Base-by-base conservation (phyloP, 2,888 invertebrate species). In the Gymnosoma rotundatum region DNA sequence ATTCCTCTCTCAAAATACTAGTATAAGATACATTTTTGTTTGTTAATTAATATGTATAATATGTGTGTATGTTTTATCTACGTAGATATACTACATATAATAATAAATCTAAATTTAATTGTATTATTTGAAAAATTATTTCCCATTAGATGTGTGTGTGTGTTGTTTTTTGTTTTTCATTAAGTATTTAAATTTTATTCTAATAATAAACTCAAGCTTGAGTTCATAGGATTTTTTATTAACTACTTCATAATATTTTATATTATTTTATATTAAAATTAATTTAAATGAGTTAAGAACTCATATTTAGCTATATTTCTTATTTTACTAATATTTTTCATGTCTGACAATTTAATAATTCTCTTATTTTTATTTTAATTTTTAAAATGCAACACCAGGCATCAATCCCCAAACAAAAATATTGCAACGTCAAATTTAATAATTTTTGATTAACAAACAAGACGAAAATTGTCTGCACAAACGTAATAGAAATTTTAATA, bases 281-380 rank as follows among this genome's bases (percentile, higher is more conserved):
- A 60, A 66, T 76, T 80, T 80, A 63, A 67, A 69, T 80, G 83
- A 79, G 80, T 80, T 80, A 75, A 69, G n/a, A 81, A 81, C 78
- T 74, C 81, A 84, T 74, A 84, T 74, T 84, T 80, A 54, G 52
- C 83, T 84, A 84, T 21, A 61, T 67, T 42, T 63, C 0, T 38
- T 50, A 12, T 61, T 73, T 79, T 25, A 58, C 36, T 20, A 48
- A 56, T 64, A 54, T 78, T 45, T 56, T 48, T 21, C n/a, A 9
- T 8, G 8, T 32, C 8, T n/a, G 45, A 58, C 58, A 70, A 58
- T 66, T 16, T 20, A 48, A 42, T 42, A 42, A 42, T 12, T 42
- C 12, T 42, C 42, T 42, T 12, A 42, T 2, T 56, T 56, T 32
- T 66, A 25, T 14, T 54, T 20, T 50, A 56, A 32, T 4, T 21